Evolutionary conservation across 2,113 vertebrate genomes (phyloP), one percentile per base, ranked within the genome.

Genomic region (Poeciliopsis turrubarensis): DNA sequence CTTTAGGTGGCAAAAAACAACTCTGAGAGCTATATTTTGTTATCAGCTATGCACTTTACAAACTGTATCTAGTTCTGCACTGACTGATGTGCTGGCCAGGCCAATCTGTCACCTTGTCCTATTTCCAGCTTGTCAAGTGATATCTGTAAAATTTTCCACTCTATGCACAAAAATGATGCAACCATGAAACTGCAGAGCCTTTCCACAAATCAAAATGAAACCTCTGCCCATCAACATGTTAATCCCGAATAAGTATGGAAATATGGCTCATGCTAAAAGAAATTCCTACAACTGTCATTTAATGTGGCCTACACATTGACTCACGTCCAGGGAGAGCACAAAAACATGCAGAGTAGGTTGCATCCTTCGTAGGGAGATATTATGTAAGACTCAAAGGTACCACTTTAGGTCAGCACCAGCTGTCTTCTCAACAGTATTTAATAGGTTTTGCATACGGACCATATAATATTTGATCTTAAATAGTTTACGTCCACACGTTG

Each of bases 401-500:
- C 73, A 79, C 83, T 69, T 39, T 62, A 51, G 85, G 83, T 87
- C 80, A 81, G 84, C 14, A 61, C 30, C 61, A 65, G 67, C 68
- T 78, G 73, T 78, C 73, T 81, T 66, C 74, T 63, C 77, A 62
- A 67, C 64, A 75, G 62, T 61, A 32, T 73, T 44, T 77, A 29
- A 70, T 87, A 80, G 57, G 44, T 79, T 69, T 83, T 15, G 60
- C 74, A 86, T 81, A 75, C 79, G 76, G 60, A 81, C 73, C 74
- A 22, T 70, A 79, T 80, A 73, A 60, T 77, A 73, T 65, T 77
- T 74, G 65, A 27, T 44, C 64, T 70, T 85, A 78, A 79, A 78
- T 68, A 47, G 76, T 91, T 80, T 69, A 75, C 74, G 76, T 79
- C 77, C 80, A 84, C 78, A 77, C 75, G 73, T 77, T 31, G 22